Conservation (phyloP, 2,797 vertebrate species). For the Alectoris magna region DNA sequence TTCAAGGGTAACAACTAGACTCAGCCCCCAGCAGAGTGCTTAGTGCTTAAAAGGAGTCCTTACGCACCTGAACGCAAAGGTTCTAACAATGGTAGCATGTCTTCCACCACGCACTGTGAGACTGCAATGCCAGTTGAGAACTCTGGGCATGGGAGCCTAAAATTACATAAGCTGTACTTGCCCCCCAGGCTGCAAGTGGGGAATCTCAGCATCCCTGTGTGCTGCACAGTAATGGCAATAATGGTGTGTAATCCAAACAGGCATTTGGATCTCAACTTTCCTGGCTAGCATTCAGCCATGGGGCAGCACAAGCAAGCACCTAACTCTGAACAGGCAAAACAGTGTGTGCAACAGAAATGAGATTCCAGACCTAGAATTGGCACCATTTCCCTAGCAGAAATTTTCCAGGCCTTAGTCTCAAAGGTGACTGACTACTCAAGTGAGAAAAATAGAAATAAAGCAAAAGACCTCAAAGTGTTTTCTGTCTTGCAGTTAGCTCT, state of each 20-base stretch:
- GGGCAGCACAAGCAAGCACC: neutral
- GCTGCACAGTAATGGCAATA: neutral
- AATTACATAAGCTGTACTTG: neutral
- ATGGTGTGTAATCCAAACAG: neutral
- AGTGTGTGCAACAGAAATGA: neutral
- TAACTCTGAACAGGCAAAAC: neutral
- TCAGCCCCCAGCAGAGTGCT: neutral
- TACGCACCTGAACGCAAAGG: neutral
- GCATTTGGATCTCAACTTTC: neutral
- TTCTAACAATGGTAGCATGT: neutral
- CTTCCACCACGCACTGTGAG: rapidly evolving
- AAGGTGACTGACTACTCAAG: neutral
- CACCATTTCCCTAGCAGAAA: neutral
- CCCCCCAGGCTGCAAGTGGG: neutral
- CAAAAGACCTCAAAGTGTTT: neutral
- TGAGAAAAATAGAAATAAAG: neutral
- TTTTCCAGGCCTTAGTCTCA: neutral
- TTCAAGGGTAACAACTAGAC: neutral
- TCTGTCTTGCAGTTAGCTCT: neutral
- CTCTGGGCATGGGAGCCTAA: neutral
- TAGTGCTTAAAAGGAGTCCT: neutral
- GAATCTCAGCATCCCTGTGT: neutral
- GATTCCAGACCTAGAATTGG: neutral
- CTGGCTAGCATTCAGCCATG: neutral
- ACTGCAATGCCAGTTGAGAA: neutral